Evolutionary conservation across 2,113 vertebrate genomes (phyloP).

Genomic region (Circaetus gallicus): DNA sequence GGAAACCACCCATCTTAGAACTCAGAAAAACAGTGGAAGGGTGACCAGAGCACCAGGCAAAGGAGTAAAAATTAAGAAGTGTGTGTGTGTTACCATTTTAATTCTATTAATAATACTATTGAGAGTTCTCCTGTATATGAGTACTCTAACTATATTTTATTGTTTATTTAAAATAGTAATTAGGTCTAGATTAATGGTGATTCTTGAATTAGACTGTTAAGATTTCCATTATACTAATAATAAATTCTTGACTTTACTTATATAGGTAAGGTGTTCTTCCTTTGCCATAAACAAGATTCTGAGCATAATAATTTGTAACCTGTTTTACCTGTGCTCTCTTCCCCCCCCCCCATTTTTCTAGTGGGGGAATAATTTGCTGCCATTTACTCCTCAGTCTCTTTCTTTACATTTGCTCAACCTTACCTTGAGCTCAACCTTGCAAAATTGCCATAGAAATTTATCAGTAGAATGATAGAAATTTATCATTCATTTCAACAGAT

Average conservation of each 20-base stretch:
- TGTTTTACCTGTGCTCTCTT: neutral
- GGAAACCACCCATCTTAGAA: neutral
- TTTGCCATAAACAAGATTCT: neutral
- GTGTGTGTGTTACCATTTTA: neutral
- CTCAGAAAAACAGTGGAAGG: neutral
- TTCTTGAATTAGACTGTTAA: neutral
- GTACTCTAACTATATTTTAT: neutral
- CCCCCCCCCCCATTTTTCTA: neutral
- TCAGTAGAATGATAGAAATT: neutral
- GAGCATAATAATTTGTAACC: neutral
- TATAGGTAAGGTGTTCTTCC: neutral
- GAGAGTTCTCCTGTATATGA: neutral
- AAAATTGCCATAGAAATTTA: neutral
- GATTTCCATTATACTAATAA: neutral
- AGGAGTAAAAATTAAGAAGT: neutral
- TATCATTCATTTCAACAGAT: neutral
- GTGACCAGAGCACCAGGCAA: neutral
- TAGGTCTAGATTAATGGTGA: neutral
- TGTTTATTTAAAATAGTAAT: neutral
- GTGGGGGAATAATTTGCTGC: neutral
- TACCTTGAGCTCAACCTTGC: neutral
- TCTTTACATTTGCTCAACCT: neutral
- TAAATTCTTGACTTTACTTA: neutral
- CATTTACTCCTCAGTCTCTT: neutral
- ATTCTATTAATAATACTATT: neutral